These are phyloP conservation scores for Malacosoma neustria DNA, from an alignment of 2,888 invertebrate species.

Conservation along the genomic window DNA sequence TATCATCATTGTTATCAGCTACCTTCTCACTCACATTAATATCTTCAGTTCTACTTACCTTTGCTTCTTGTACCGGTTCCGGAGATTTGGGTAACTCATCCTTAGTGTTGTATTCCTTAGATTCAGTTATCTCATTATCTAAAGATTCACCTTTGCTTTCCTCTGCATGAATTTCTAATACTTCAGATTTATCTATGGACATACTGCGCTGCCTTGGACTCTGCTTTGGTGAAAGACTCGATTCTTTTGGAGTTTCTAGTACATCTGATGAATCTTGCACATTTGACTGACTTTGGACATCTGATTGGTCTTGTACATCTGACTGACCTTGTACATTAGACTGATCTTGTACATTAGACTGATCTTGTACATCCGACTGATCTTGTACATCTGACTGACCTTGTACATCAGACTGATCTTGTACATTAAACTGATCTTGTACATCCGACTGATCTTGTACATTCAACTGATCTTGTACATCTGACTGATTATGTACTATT, in stretches of 20 bases:
- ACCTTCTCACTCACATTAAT: conserved; percentile 33
- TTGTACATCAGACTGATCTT: conserved; percentile 6
- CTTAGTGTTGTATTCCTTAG: conserved; percentile 21
- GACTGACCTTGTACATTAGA: conserved; percentile 7
- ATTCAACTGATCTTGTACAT: too few species aligned
- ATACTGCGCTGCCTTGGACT: conserved; percentile 24
- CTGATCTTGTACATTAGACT: conserved; percentile 6
- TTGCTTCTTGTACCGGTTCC: conserved; percentile 24
- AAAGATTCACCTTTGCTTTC: conserved; percentile 46
- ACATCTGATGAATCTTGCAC: conserved; percentile 4
- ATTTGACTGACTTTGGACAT: too few species aligned
- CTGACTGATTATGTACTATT: conserved; percentile 4
- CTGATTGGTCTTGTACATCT: too few species aligned
- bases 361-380: too few species aligned
- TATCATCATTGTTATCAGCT: conserved; percentile 27
- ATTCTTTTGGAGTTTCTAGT: conserved; percentile 15
- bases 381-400: too few species aligned
- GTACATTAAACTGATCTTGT: conserved; percentile 6
- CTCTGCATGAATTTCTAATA: conserved; percentile 51
- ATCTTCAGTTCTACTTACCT: conserved; percentile 64
- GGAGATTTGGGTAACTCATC: conserved; percentile 19
- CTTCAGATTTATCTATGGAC: conserved; percentile 50
- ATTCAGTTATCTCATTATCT: conserved; percentile 34
- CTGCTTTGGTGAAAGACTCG: conserved; percentile 9
- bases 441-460: too few species aligned